Evolutionary conservation across 2,888 invertebrate genomes (phyloP), one percentile per base, ranked within the genome.

Genomic region (Blastobasis lacticolella): DNA sequence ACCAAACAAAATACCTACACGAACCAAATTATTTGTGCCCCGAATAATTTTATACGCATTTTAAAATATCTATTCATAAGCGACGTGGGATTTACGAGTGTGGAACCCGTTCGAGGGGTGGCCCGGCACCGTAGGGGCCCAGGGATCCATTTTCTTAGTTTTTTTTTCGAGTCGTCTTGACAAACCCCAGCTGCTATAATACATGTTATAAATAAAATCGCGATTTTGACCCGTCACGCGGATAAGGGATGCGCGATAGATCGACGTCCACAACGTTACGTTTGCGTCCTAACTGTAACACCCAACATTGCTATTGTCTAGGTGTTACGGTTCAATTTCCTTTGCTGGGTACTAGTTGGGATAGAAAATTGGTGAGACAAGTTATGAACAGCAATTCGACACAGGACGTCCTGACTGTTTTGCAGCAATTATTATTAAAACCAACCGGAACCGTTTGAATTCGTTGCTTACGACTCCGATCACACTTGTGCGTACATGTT

Each of bases 31-130:
- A 86, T 81, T 80, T 81, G 77, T 84, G 84, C 86, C 77, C 85
- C 81, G 81, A 81, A 87, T 87, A 84, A 85, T 84, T 85, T 86
- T 83, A 84, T 86, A 87, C 87, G 84, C 87, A 73, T 87, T 88
- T 88, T 85, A 87, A 87, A 87, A 83, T 78, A 72, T 84, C 82
- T 82, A 81, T 86, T 83, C 77, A 82, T 73, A 78, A 71, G 64
- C 77, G 81, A 83, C 88, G 88, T 88, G 88, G 86, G 88, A 88
- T 84, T 86, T 86, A 84, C 80, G 78, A 71, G 66, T 67, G 67
- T 66, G 74, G 73, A 87, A 87, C 87, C 87, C 87, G 87, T 88
- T 87, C 81, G 73, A 81, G 69, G 86, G 86, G 84, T 79, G 80
- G 76, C 73, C 80, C 67, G 67, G 23, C 73, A 73, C 76, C 69